These are phyloP conservation scores for Octonoba sinensis DNA, from an alignment of 2,888 invertebrate genomes.

Conservation along the genomic window DNA sequence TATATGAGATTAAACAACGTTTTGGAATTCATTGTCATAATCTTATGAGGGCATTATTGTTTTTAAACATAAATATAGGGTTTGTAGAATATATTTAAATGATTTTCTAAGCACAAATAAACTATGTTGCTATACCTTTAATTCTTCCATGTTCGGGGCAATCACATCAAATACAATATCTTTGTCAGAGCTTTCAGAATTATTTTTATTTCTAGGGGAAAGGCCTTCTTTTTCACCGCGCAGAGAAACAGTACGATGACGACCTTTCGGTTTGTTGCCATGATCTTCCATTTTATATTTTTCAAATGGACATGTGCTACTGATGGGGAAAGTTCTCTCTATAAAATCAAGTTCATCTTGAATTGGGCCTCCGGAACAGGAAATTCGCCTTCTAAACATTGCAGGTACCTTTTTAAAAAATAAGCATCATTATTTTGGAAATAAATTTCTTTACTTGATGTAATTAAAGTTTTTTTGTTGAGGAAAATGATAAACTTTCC, in stretches of 20 bases:
- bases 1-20: too few relatives aligned
- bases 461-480: too few relatives aligned
- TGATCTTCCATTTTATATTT: slow-evolving; percentile 28
- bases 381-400: slow-evolving; percentile 27
- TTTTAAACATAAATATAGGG: too few relatives aligned
- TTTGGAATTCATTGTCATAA: too few relatives aligned
- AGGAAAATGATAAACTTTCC: too few relatives aligned
- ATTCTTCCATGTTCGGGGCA: not conserved
- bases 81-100: not conserved
- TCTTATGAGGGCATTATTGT: too few relatives aligned
- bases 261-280: slow-evolving; percentile 40
- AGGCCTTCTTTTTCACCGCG: slow-evolving; percentile 43
- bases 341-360: slow-evolving; percentile 74
- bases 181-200: slow-evolving; percentile 53
- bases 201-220: slow-evolving; percentile 5
- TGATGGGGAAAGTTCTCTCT: slow-evolving; percentile 64
- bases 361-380: slow-evolving; percentile 68
- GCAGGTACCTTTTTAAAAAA: slow-evolving; percentile 67
- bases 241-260: slow-evolving; percentile 28
- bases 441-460: not conserved
- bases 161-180: slow-evolving; percentile 41
- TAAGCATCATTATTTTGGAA: not conserved
- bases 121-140: slow-evolving; percentile 7
- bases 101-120: too few relatives aligned
- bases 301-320: slow-evolving; percentile 47